These are phyloP conservation scores for Dermochelys coriacea DNA, from an alignment of 2,797 vertebrate species.

Conservation along the genomic window DNA sequence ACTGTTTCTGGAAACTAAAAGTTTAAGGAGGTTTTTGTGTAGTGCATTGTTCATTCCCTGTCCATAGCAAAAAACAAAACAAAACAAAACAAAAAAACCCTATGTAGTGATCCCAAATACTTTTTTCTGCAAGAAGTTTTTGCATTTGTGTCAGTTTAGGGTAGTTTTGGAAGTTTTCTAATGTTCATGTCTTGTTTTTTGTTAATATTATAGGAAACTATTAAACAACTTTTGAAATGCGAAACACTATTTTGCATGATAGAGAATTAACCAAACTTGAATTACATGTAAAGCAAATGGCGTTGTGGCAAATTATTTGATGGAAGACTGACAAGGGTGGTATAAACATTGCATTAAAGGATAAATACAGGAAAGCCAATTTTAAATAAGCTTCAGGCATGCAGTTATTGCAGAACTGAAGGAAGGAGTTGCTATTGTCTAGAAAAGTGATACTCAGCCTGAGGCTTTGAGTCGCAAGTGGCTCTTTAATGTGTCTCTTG, in stretches of 20 bases:
- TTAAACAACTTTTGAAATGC: neutral
- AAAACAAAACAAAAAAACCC: neutral
- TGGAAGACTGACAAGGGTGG: neutral
- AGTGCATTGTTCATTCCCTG: neutral
- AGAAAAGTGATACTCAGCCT: no score
- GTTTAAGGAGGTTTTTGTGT: neutral
- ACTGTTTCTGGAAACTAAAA: neutral
- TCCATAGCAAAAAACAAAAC: neutral
- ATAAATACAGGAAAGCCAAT: neutral
- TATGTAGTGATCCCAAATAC: neutral
- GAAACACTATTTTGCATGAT: neutral
- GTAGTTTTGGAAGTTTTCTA: neutral
- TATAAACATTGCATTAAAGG: neutral
- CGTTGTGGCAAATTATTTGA: neutral
- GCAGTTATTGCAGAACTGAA: neutral
- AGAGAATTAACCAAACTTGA: neutral
- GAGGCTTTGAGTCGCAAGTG: no score
- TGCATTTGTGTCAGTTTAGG: neutral
- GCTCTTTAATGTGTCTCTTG: no score
- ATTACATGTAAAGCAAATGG: neutral
- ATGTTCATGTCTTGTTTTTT: neutral
- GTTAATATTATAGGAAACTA: neutral
- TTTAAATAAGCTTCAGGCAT: neutral
- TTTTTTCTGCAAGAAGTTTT: neutral
- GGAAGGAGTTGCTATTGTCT: no score